Conservation (phyloP, 2,113 vertebrate species). For the Petromus typicus region DNA sequence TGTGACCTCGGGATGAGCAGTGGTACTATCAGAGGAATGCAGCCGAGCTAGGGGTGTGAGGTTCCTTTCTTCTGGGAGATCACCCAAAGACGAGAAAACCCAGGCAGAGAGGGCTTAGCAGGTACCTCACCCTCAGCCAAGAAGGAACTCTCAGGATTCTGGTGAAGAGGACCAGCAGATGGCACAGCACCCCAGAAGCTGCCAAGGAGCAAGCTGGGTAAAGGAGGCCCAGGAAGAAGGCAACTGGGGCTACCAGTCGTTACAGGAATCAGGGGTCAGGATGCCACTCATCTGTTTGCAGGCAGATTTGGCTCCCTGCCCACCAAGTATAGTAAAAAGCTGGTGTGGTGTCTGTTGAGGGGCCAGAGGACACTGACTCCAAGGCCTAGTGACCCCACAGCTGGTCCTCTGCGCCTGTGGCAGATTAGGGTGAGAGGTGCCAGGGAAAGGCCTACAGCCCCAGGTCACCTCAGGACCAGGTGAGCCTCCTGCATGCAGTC, state of each 20-base stretch:
- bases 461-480: not conserved
- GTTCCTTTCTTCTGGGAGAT: too few relatives aligned
- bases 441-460: not conserved
- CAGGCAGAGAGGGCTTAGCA: not conserved
- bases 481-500: not conserved
- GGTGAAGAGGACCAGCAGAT: not conserved
- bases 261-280: not conserved
- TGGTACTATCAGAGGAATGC: not conserved
- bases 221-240: not conserved
- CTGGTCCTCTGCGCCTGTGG: not conserved
- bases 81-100: not conserved
- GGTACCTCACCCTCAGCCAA: not conserved
- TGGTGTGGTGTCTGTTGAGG: not conserved
- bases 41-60: not conserved
- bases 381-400: not conserved
- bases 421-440: not conserved
- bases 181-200: not conserved
- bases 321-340: too few relatives aligned
- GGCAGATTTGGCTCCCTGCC: not conserved
- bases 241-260: not conserved
- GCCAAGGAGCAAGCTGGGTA: not conserved
- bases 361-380: not conserved
- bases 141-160: not conserved
- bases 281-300: accelerated
- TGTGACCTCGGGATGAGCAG: not conserved